phyloP scores from a whole-genome alignment of 2,888 invertebrate species.

The Muschampia staudingeri region DNA sequence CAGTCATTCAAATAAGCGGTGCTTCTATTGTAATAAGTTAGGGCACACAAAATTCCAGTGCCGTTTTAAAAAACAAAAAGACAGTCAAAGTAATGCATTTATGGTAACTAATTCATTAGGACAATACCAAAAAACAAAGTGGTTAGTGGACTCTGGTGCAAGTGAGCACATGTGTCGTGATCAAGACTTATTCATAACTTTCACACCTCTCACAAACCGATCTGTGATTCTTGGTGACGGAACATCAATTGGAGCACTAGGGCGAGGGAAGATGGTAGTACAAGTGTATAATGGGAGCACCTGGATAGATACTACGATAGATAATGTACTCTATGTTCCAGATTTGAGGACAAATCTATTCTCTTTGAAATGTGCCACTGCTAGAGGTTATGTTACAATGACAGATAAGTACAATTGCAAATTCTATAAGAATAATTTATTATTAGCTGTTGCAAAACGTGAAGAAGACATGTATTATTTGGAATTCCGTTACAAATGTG shows the following conservation, averaged over 20 bases:
- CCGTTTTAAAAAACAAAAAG: not conserved
- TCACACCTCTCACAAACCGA: not conserved
- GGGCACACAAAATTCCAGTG: not conserved
- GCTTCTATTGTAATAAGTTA: not conserved
- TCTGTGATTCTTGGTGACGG: not conserved
- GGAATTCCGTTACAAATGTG: conserved; percentile 57
- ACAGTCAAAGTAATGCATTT: not conserved
- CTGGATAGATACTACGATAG: conserved; percentile 67
- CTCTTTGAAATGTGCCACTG: not conserved
- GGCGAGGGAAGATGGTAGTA: conserved; percentile 47
- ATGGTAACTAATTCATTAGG: not conserved
- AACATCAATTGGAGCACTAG: not conserved
- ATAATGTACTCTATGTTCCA: conserved; percentile 67
- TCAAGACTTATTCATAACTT: not conserved
- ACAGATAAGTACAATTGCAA: not conserved
- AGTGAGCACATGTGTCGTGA: not conserved
- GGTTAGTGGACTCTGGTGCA: not conserved
- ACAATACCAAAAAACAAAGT: not conserved
- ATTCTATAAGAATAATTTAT: conserved; percentile 29
- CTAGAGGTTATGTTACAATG: not conserved
- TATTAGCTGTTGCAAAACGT: conserved; percentile 64
- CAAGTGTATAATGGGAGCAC: conserved; percentile 60
- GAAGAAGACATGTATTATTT: conserved; percentile 58
- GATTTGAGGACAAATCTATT: conserved; percentile 53
- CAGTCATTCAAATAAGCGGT: not conserved